Evolutionary conservation across 2,888 invertebrate genomes (phyloP).

Genomic region (Chalcosyrphus nemorum): DNA sequence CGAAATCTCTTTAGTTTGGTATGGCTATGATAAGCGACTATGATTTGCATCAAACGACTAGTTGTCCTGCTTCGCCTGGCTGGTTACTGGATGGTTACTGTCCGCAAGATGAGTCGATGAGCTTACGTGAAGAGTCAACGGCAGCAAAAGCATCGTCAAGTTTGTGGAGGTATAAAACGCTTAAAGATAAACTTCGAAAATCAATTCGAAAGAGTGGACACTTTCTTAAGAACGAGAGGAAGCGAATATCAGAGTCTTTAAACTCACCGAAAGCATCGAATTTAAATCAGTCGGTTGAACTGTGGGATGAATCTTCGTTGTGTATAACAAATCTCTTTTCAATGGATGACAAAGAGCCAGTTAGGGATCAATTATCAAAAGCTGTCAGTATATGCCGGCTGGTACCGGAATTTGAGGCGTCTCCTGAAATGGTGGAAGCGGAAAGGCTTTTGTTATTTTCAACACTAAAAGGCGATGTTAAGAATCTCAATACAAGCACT

Average conservation of each 20-base stretch:
- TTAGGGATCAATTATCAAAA: slow-evolving; percentile 81
- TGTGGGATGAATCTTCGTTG: slow-evolving; percentile 74
- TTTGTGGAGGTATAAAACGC: slow-evolving; percentile 76
- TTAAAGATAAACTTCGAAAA: slow-evolving; percentile 79
- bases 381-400: slow-evolving; percentile 82
- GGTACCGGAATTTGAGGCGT: slow-evolving; percentile 82
- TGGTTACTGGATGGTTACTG: slow-evolving; percentile 30
- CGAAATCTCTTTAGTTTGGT: slow-evolving; percentile 57
- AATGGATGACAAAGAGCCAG: slow-evolving; percentile 74
- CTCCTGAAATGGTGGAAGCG: slow-evolving; percentile 83
- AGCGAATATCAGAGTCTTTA: slow-evolving; percentile 75
- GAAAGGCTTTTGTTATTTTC: slow-evolving; percentile 82
- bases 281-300: slow-evolving; percentile 35
- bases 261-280: slow-evolving; percentile 55
- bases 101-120: slow-evolving; percentile 49
- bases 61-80: slow-evolving; percentile 65
- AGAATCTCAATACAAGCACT: slow-evolving; percentile 30
- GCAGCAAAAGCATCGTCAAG: slow-evolving; percentile 48
- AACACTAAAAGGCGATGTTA: slow-evolving; percentile 74
- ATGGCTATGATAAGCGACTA: slow-evolving; percentile 38
- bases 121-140: slow-evolving; percentile 45
- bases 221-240: slow-evolving; percentile 77
- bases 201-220: slow-evolving; percentile 79
- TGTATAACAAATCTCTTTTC: slow-evolving; percentile 77
- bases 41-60: slow-evolving; percentile 47